Conservation (phyloP, 1,140 invertebrate species). For the Scaptodrosophila lebanonensis region DNA sequence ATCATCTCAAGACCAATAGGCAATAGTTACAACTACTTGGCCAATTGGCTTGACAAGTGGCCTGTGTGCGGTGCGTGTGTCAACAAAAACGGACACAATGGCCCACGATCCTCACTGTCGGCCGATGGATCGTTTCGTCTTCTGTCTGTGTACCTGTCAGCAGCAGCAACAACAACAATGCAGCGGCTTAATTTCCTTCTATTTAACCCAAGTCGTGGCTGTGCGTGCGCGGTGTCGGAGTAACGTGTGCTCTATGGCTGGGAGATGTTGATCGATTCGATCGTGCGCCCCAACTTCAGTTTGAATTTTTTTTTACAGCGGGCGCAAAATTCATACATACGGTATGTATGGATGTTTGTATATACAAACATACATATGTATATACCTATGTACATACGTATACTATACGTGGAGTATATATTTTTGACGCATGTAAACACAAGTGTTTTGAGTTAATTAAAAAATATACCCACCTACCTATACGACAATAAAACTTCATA, state of each 20-base stretch:
- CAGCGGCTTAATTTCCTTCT: slow-evolving; percentile 58
- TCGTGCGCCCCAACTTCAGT: slow-evolving; percentile 67
- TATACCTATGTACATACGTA: neutral
- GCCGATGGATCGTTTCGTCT: slow-evolving; percentile 29
- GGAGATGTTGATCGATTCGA: slow-evolving; percentile 21
- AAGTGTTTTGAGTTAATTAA: slow-evolving; percentile 73
- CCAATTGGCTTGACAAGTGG: slow-evolving; percentile 31
- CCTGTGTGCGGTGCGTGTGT: slow-evolving; percentile 66
- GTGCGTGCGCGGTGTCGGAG: slow-evolving; percentile 63
- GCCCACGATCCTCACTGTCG: slow-evolving; percentile 34
- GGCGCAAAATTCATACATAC: slow-evolving; percentile 17
- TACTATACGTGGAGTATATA: no score
- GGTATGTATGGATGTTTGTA: slow-evolving; percentile 2
- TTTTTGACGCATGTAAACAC: slow-evolving; percentile 69
- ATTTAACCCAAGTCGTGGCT: slow-evolving; percentile 41
- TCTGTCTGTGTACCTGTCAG: slow-evolving; percentile 43
- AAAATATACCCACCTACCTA: slow-evolving; percentile 27
- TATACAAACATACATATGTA: neutral
- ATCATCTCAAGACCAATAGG: slow-evolving; percentile 11
- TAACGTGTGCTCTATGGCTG: slow-evolving; percentile 45
- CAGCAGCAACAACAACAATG: slow-evolving; percentile 30
- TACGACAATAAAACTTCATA: slow-evolving; percentile 37
- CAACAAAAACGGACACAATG: slow-evolving; percentile 36
- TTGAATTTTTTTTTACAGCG: slow-evolving; percentile 62
- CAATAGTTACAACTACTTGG: no score